phyloP scores from a whole-genome alignment of 2,888 invertebrate species.

The Drosophila affinis region DNA sequence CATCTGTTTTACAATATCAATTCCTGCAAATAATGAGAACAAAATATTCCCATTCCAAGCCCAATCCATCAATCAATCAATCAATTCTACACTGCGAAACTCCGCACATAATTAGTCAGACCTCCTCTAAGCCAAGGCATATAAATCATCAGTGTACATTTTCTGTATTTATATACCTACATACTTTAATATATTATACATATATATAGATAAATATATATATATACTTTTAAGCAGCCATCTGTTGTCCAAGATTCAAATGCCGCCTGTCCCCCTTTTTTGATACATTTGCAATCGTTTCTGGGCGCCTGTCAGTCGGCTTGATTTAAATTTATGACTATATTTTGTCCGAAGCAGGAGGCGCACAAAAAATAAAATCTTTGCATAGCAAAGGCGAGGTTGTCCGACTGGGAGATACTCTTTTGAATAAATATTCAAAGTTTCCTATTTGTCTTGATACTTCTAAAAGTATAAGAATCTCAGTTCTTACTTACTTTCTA shows the following conservation, averaged over 20 bases:
- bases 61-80: slow-evolving; percentile 54
- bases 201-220: slow-evolving; percentile 7
- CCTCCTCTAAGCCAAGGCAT: slow-evolving; percentile 11
- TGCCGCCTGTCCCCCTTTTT: slow-evolving; percentile 27
- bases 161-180: not conserved
- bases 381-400: not conserved
- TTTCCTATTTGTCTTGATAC: too few species aligned
- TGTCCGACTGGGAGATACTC: not conserved
- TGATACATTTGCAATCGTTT: slow-evolving; percentile 66
- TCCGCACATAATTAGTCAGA: slow-evolving; percentile 61
- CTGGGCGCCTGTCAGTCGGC: slow-evolving; percentile 58
- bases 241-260: slow-evolving; percentile 39
- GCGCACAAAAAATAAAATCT: slow-evolving; percentile 45
- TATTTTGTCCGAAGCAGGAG: slow-evolving; percentile 62
- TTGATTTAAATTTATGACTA: slow-evolving; percentile 74
- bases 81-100: slow-evolving; percentile 39
- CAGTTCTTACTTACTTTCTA: too few species aligned
- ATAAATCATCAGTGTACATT: slow-evolving; percentile 39
- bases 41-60: not conserved
- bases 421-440: too few species aligned
- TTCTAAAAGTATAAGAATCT: too few species aligned
- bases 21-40: slow-evolving; percentile 34
- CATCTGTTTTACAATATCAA: slow-evolving; percentile 49
- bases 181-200: not conserved
- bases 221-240: slow-evolving; percentile 35